Percentiles rank a stretch among this genome's conserved stretches.
phyloP scores from a whole-genome alignment of 2,113 vertebrate species.

The Megaleporinus macrocephalus region DNA sequence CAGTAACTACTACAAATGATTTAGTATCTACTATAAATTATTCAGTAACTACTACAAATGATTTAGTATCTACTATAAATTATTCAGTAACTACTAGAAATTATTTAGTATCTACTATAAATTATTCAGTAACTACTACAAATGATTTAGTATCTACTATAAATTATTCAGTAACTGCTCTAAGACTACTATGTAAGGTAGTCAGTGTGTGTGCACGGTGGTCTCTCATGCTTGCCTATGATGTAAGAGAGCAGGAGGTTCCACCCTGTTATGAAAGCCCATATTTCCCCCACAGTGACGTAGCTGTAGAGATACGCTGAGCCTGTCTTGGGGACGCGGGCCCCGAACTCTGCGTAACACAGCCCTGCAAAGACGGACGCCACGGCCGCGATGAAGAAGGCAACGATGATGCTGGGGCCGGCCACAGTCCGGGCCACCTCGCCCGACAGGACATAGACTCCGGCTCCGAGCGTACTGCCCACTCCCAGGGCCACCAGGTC shows the following conservation, averaged over 20 bases:
- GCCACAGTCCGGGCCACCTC: conserved; percentile 82
- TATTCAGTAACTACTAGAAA: too few relatives aligned
- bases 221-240: conserved; percentile 75
- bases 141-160: too few relatives aligned
- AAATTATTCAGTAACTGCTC: too few relatives aligned
- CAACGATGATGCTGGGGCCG: conserved; percentile 83
- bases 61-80: too few relatives aligned
- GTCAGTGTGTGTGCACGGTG: too few relatives aligned
- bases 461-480: conserved; percentile 86
- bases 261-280: conserved; percentile 86
- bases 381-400: conserved; percentile 84
- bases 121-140: too few relatives aligned
- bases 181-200: too few relatives aligned
- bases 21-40: too few relatives aligned
- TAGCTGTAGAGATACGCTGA: conserved; percentile 90
- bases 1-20: too few relatives aligned
- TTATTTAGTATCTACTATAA: too few relatives aligned
- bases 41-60: too few relatives aligned
- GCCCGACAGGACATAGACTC: conserved; percentile 84
- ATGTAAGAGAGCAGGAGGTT: conserved; percentile 87
- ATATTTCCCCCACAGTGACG: conserved; percentile 84
- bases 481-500: conserved; percentile 85
- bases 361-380: conserved; percentile 84
- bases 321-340: conserved; percentile 82
- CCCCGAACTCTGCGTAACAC: conserved; percentile 85